These are phyloP conservation scores for Nautilus pompilius DNA, from an alignment of 1,140 invertebrate species.

Conservation along the genomic window DNA sequence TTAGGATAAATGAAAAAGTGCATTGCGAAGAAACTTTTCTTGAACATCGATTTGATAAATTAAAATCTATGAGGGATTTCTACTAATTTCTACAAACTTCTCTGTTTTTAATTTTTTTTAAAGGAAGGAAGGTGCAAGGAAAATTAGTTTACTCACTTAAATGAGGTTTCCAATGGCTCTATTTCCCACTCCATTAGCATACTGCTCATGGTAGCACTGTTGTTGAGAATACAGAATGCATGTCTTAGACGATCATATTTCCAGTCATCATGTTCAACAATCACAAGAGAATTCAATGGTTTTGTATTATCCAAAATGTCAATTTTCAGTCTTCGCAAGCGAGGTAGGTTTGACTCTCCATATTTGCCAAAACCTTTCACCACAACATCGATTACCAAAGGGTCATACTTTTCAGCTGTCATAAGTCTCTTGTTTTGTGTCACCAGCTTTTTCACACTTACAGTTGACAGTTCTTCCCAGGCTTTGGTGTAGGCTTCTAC, in stretches of 20 bases:
- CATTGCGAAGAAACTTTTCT: no score
- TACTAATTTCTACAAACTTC: no score
- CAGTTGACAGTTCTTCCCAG: constrained; percentile 25
- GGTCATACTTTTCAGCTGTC: constrained; percentile 22
- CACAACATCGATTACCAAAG: constrained; percentile 29
- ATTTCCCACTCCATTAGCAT: constrained; percentile 37
- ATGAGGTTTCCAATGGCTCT: constrained; percentile 19
- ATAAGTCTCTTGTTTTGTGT: constrained; percentile 27
- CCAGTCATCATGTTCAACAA: constrained; percentile 37
- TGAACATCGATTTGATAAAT: no score
- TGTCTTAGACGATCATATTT: constrained; percentile 28
- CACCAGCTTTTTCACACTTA: constrained; percentile 19
- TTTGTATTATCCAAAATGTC: constrained; percentile 6
- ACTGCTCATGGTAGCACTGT: constrained; percentile 27
- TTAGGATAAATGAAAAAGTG: no score
- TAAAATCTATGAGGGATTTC: no score
- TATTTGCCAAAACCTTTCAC: constrained; percentile 27
- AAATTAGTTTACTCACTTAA: constrained; percentile 35
- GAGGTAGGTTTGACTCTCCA: constrained; percentile 22
- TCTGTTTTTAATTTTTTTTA: no score
- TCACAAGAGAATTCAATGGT: constrained; percentile 20
- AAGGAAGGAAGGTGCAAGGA: no score
- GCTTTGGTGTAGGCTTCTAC: constrained; percentile 27
- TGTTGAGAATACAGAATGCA: constrained; percentile 38
- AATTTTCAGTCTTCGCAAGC: constrained; percentile 18